Evolutionary conservation across 1,140 invertebrate species (phyloP), one percentile per base, ranked within the genome.

Genomic region (Caenorhabditis briggsae): DNA sequence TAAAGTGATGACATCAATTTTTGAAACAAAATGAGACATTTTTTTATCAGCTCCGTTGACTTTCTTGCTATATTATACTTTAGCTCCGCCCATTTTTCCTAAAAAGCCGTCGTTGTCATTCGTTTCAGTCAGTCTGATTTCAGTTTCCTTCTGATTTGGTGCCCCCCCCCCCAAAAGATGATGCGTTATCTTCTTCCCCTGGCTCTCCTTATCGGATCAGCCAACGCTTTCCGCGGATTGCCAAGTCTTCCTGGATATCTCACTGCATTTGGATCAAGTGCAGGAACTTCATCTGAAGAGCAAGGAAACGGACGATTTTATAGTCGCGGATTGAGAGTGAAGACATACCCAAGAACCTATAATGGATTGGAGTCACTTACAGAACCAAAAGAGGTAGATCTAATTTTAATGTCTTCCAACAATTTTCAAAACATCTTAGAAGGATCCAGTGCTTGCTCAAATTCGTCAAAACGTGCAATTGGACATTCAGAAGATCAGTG

Each of bases 241-340:
- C 70, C 70, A 78, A 78, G 70, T 50, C 46, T 78, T 48, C 70
- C 70, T 12, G 70, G 70, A 78, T 78, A 78, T 53, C n/a, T 78
- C n/a, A 48, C 18, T 53, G 46, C 70, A 1, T 78, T 78, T 50
- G 70, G 43, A 70, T 46, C 64, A 46, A 12, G 12, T 50, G 70
- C 12, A 53, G 11, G 9, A 14, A 11, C 16, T 25, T 61, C 59
- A 61, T 61, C 59, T 12, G 43, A 78, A 50, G 70, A 78, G 2
- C 70, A 78, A 50, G 41, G 11, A 14, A 78, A 50, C 14, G 18
- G n/a, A 46, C 46, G 70, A 23, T 78, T 78, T n/a, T 78, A 78
- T 14, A 50, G 70, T 78, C 70, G 46, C 23, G 46, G 46, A 78
- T 48, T 78, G 70, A 78, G 46, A 78, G 70, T 48, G 7, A 78